These are phyloP conservation scores for Myotis myotis DNA, from an alignment of 2,797 vertebrate species.

Conservation along the genomic window DNA sequence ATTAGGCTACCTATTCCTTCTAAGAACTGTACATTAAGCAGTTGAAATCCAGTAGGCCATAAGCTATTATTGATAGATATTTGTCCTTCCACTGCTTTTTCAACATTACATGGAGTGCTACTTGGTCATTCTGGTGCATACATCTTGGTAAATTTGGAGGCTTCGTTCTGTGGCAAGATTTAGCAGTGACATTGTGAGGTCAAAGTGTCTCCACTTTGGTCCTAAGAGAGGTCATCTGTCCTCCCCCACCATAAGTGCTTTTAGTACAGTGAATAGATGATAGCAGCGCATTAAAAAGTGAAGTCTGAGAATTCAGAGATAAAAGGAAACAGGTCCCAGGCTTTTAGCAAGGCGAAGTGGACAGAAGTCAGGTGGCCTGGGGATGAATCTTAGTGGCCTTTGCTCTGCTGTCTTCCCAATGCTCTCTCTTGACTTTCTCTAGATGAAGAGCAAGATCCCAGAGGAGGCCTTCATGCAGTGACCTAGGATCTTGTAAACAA, in stretches of 20 bases:
- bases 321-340: not conserved
- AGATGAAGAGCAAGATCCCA: conserved; percentile 88
- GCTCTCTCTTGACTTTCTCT: not conserved
- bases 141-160: not conserved
- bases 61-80: not conserved
- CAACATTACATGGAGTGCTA: not conserved
- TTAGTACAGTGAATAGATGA: not conserved
- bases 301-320: not conserved
- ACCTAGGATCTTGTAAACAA: not conserved
- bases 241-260: not conserved
- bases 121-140: not conserved
- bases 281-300: not conserved
- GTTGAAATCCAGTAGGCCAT: not conserved
- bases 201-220: not conserved
- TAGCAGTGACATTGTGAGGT: not conserved
- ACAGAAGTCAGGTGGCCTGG: not conserved
- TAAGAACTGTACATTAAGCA: not conserved
- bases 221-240: not conserved
- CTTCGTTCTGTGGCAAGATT: not conserved
- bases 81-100: not conserved
- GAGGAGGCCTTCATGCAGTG: conserved; percentile 84
- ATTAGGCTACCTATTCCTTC: not conserved
- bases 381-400: too few relatives aligned
- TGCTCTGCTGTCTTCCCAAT: not conserved
- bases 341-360: not conserved